Conservation (phyloP, 2,113 vertebrate species). For the Seriola quinqueradiata region DNA sequence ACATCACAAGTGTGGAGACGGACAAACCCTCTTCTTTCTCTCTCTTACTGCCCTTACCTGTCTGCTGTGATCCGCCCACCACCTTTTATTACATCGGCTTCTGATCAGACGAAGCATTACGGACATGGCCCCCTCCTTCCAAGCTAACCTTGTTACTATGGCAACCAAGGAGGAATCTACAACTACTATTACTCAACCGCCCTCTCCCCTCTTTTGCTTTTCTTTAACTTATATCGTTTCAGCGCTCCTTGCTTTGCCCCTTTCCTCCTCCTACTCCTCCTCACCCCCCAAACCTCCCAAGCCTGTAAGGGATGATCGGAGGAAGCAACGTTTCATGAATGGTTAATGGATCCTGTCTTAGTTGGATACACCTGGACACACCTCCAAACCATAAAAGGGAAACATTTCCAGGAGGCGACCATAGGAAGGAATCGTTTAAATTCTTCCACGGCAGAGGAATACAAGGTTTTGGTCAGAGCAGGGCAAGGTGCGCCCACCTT, state of each 20-base stretch:
- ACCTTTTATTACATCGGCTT: conserved; percentile 43
- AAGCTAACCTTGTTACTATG: conserved; percentile 35
- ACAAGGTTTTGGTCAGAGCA: conserved; percentile 11
- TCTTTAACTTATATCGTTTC: background rate
- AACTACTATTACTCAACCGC: conserved; percentile 13
- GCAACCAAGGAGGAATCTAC: conserved; percentile 59
- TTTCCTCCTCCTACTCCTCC: too few relatives aligned
- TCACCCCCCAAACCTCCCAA: background rate
- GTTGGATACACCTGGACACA: conserved; percentile 23
- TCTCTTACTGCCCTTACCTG: conserved; percentile 18
- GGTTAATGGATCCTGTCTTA: background rate
- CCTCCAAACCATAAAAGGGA: conserved; percentile 56
- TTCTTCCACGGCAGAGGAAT: conserved; percentile 19
- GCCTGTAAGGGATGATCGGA: background rate
- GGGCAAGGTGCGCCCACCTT: conserved; percentile 5
- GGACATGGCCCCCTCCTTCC: conserved; percentile 40
- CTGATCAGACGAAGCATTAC: conserved; percentile 50
- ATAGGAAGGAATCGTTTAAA: conserved; percentile 22
- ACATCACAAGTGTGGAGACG: conserved; percentile 59
- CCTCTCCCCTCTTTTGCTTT: background rate
- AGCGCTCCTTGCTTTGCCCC: background rate
- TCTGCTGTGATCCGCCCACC: conserved; percentile 56
- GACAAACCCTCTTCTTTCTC: conserved; percentile 53
- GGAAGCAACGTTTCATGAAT: conserved; percentile 25
- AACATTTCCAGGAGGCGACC: conserved; percentile 43